Evolutionary conservation across 53 echinoderm and acorn worm species (phyloP).

Genomic region (Mesocentrotus franciscanus): DNA sequence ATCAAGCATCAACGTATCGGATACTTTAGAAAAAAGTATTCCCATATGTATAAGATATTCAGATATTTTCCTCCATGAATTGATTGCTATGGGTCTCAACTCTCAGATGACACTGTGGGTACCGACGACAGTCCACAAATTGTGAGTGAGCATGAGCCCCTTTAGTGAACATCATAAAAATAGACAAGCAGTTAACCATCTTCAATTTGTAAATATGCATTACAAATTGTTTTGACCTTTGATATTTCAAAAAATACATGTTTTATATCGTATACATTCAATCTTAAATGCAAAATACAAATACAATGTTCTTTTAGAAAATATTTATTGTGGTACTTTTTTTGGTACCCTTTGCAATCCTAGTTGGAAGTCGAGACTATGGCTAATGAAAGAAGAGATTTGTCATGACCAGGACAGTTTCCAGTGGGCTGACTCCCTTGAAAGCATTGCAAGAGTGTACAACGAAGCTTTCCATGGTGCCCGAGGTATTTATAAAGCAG

Average conservation of each 20-base stretch:
- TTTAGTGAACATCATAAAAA: no score
- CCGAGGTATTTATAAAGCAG: not conserved
- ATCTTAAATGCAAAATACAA: not conserved
- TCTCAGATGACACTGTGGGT: no score
- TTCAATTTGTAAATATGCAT: not conserved
- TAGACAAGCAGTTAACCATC: no score
- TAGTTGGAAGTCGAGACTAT: not conserved
- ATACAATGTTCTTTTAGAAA: no score
- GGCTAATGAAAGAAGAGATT: not conserved
- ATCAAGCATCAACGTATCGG: no score
- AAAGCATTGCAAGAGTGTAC: not conserved
- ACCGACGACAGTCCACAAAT: no score
- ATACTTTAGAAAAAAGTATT: no score
- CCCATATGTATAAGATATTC: no score
- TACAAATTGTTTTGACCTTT: not conserved
- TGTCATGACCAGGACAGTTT: not conserved
- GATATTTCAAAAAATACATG: not conserved
- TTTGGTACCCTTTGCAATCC: not conserved
- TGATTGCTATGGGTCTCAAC: not conserved
- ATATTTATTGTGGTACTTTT: no score
- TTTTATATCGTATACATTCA: not conserved
- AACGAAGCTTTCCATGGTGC: not conserved
- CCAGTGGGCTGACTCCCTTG: constrained; percentile 3
- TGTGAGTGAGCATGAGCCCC: no score
- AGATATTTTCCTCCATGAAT: not conserved